phyloP scores from a whole-genome alignment of 2,888 invertebrate genomes.

The Molorchus minor region DNA sequence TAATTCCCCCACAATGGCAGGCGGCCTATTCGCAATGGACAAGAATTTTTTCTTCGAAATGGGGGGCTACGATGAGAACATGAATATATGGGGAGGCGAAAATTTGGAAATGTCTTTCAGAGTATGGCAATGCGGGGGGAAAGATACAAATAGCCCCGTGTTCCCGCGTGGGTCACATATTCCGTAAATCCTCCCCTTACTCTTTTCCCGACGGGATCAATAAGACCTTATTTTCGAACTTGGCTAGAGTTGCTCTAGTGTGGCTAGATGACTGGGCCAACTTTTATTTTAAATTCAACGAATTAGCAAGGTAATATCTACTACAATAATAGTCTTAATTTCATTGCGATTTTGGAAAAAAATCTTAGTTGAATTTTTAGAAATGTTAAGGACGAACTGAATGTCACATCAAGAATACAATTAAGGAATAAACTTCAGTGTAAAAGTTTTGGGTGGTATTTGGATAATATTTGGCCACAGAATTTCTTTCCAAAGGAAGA shows the following conservation, averaged over 20 bases:
- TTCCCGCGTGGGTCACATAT: conserved; percentile 93
- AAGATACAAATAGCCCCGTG: conserved; percentile 90
- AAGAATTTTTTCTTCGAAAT: conserved; percentile 83
- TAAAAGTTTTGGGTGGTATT: conserved; percentile 91
- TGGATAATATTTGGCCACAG: conserved; percentile 94
- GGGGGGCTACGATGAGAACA: conserved; percentile 77
- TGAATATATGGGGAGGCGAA: conserved; percentile 97
- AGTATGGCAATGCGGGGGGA: conserved; percentile 96
- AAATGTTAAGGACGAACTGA: conserved; percentile 68
- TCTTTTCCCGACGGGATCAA: conserved; percentile 87
- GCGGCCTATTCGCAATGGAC: conserved; percentile 91
- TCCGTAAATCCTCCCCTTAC: conserved; percentile 93
- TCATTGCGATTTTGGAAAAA: no score
- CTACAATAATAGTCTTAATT: no score
- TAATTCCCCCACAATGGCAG: conserved; percentile 92
- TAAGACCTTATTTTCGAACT: conserved; percentile 87
- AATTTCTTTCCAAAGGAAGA: conserved; percentile 92
- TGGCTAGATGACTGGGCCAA: conserved; percentile 99
- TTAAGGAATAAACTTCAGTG: conserved; percentile 75
- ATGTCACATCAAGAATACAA: conserved; percentile 70
- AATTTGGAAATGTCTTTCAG: conserved; percentile 97
- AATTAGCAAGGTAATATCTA: conserved; percentile 67
- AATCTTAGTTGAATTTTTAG: no score
- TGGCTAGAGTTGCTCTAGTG: conserved; percentile 91
- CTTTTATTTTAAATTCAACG: conserved; percentile 89